These are phyloP conservation scores for Gymnoscopelus microlampas DNA, from an alignment of 2,797 vertebrate species.

Conservation along the genomic window DNA sequence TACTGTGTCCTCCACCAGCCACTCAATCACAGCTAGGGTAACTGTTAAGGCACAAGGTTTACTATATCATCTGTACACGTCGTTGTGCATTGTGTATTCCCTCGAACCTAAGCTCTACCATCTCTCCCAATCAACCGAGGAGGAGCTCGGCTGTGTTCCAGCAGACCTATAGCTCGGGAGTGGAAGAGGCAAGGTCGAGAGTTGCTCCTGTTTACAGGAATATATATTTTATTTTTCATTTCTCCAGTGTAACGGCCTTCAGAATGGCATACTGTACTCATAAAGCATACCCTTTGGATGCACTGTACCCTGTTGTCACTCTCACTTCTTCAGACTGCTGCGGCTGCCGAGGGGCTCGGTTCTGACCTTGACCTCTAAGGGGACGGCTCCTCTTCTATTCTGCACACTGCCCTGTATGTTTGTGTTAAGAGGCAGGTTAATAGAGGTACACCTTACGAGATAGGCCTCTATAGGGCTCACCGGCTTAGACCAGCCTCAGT, in stretches of 20 bases:
- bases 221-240: not conserved
- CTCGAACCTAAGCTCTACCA: too few relatives aligned
- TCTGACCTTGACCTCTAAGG: constrained; percentile 48
- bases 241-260: constrained; percentile 33
- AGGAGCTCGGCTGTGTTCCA: too few relatives aligned
- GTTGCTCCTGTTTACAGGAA: too few relatives aligned
- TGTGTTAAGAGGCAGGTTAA: constrained; percentile 42
- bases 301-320: constrained; percentile 8
- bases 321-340: constrained; percentile 39
- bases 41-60: too few relatives aligned
- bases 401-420: constrained; percentile 27
- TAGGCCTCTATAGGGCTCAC: constrained; percentile 6
- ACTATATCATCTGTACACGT: too few relatives aligned
- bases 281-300: constrained; percentile 19
- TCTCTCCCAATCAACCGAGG: too few relatives aligned
- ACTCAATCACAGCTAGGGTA: too few relatives aligned
- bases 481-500: constrained; percentile 11
- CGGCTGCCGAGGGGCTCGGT: constrained; percentile 27
- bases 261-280: not conserved
- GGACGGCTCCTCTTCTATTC: constrained; percentile 39
- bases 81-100: too few relatives aligned
- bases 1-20: too few relatives aligned
- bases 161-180: too few relatives aligned
- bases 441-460: not conserved
- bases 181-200: too few relatives aligned